Evolutionary conservation across 2,797 vertebrate species (phyloP), one percentile per base, ranked within the genome.

Genomic region (Psittacula derbiana): DNA sequence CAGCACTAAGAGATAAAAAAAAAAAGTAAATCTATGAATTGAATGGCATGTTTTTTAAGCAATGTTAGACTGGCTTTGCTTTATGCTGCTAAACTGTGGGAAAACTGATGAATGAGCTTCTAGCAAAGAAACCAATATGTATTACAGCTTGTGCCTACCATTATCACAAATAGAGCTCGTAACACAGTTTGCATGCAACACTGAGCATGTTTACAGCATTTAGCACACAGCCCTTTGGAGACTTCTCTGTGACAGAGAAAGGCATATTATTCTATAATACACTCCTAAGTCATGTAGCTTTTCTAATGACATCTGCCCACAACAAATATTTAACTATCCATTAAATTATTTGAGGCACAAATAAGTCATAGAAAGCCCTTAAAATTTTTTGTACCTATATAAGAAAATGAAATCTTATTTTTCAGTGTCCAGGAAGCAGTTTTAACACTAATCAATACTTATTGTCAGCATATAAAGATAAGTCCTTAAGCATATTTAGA

Each of bases 101-200:
- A 75, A 86, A 87, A n/a, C 6, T 43, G 11, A 5, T 66, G 61
- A 88, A 64, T 24, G 23, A 80, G 4, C 8, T 82, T 80, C 58
- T 30, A 60, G 11, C 4, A 75, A 58, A 69, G 36, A 74, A 71
- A 28, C 4, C 0, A 0, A 6, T 13, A 8, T 14, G 43, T 12
- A 9, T 55, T 70, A 36, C 8, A 24, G 17, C 33, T 61, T 15
- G 2, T 47, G 38, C 11, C 14, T 85, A 36, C 3, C 6, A 4
- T 60, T 92, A 25, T 18, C 0, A 0, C 24, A 80, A 72, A 82
- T 33, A 55, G 17, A 61, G 10, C 14, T 12, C 4, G 28, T 81
- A 60, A 41, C 6, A 40, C 4, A 19, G 10, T 30, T 88, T 88
- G 27, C 21, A 36, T 53, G 61, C 23, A 69, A 58, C 10, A 28